phyloP scores from a whole-genome alignment of 2,888 invertebrate species.

The Melipona bicolor region DNA sequence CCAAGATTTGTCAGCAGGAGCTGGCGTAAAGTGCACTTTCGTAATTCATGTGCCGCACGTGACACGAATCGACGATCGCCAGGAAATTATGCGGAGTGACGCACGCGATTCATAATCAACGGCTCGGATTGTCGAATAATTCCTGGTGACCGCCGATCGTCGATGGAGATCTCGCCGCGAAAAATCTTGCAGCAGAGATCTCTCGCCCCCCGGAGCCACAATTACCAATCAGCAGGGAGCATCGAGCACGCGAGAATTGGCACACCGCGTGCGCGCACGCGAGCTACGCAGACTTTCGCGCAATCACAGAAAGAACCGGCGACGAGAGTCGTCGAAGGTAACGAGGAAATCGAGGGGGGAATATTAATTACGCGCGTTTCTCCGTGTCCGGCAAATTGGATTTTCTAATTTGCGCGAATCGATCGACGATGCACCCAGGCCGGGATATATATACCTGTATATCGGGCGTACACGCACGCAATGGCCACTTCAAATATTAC shows the following conservation, averaged over 20 bases:
- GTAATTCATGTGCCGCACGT: no score
- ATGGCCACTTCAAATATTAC: slow-evolving; percentile 33
- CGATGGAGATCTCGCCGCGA: no score
- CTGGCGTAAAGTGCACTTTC: no score
- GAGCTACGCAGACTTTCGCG: not conserved
- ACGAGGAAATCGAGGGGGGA: slow-evolving; percentile 24
- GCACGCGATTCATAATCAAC: not conserved
- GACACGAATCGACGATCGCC: not conserved
- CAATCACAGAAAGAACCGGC: not conserved
- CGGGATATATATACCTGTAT: not conserved
- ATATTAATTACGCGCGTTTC: slow-evolving; percentile 27
- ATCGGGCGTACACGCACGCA: slow-evolving; percentile 8
- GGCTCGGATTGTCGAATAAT: not conserved
- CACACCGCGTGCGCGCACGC: not conserved
- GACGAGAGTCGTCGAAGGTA: not conserved
- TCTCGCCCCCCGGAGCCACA: no score
- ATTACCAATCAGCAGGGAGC: no score
- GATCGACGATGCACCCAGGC: slow-evolving; percentile 7
- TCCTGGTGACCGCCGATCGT: not conserved
- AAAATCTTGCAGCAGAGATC: no score
- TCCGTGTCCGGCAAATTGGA: slow-evolving; percentile 33
- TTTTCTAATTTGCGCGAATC: slow-evolving; percentile 33
- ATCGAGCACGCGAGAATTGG: not conserved
- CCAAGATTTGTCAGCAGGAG: no score
- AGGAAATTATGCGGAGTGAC: slow-evolving; percentile 8